phyloP scores from a whole-genome alignment of 2,888 invertebrate species.

The Lasioglossum figueresi region DNA sequence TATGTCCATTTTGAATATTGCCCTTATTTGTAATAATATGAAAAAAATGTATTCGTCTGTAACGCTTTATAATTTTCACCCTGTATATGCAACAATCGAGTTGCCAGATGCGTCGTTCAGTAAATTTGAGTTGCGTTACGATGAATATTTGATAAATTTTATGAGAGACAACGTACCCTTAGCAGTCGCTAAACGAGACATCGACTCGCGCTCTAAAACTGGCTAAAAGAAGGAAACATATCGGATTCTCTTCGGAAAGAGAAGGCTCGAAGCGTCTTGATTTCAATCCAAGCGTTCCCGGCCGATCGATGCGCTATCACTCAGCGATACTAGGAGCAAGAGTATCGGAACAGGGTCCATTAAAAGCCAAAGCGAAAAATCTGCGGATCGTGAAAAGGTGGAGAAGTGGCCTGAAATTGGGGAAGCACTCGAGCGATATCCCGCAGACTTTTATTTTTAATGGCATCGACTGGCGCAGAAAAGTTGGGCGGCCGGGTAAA shows the following conservation, averaged over 20 bases:
- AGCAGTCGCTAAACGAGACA: not conserved
- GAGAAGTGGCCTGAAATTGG: slow-evolving; percentile 57
- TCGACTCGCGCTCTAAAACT: not conserved
- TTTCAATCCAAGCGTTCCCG: not conserved
- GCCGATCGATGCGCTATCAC: slow-evolving; percentile 20
- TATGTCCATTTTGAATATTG: too few species aligned
- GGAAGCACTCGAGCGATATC: slow-evolving; percentile 57
- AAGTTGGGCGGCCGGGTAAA: slow-evolving; percentile 69
- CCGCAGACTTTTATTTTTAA: slow-evolving; percentile 70
- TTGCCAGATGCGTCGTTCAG: not conserved
- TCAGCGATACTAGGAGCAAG: slow-evolving; percentile 20
- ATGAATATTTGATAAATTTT: not conserved
- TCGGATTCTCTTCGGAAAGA: not conserved
- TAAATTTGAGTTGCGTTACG: not conserved
- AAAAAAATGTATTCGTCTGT: too few species aligned
- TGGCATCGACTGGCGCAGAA: slow-evolving; percentile 67
- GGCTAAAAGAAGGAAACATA: not conserved
- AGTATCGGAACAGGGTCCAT: not conserved
- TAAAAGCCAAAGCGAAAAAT: slow-evolving; percentile 15
- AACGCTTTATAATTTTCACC: too few species aligned
- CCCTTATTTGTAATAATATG: too few species aligned
- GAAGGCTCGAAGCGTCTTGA: not conserved
- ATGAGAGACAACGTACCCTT: not conserved
- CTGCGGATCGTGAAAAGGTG: slow-evolving; percentile 30
- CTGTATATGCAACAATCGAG: not conserved